These are phyloP conservation scores for Trichopoda pennipes DNA, from an alignment of 2,888 invertebrate genomes.

Conservation along the genomic window DNA sequence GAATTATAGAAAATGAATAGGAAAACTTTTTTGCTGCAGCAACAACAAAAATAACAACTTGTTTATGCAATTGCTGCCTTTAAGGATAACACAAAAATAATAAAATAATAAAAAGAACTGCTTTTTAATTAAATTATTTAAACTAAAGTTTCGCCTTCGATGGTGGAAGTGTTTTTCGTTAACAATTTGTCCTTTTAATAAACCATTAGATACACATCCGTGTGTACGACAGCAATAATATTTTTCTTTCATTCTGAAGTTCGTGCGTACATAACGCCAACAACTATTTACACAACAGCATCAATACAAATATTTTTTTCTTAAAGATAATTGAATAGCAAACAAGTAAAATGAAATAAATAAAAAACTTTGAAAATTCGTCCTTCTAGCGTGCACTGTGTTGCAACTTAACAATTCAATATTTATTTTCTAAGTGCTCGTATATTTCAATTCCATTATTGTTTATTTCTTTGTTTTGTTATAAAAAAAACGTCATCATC, in stretches of 20 bases:
- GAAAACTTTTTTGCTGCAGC: neutral
- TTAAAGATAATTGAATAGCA: constrained; percentile 58
- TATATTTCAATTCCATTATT: constrained; percentile 20
- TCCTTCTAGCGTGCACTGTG: constrained; percentile 24
- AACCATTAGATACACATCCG: neutral
- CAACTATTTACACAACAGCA: neutral
- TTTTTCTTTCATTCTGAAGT: neutral
- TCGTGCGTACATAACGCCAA: neutral
- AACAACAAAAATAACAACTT: constrained; percentile 2
- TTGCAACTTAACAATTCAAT: constrained; percentile 1
- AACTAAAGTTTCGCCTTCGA: constrained; percentile 16
- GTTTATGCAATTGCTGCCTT: constrained; percentile 23
- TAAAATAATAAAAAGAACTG: neutral
- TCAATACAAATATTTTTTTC: constrained; percentile 28
- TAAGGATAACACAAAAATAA: constrained; percentile 11
- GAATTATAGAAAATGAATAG: neutral
- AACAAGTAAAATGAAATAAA: constrained; percentile 14
- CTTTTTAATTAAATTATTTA: constrained; percentile 42
- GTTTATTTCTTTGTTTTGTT: neutral
- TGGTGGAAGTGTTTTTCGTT: neutral
- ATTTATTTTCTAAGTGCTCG: constrained; percentile 24
- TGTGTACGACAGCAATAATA: constrained; percentile 16
- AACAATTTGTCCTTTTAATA: neutral
- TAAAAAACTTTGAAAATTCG: constrained; percentile 10
- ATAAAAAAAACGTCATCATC: neutral